Conservation (phyloP, 2,888 invertebrate genomes). For the Mesorhabditis belari region DNA sequence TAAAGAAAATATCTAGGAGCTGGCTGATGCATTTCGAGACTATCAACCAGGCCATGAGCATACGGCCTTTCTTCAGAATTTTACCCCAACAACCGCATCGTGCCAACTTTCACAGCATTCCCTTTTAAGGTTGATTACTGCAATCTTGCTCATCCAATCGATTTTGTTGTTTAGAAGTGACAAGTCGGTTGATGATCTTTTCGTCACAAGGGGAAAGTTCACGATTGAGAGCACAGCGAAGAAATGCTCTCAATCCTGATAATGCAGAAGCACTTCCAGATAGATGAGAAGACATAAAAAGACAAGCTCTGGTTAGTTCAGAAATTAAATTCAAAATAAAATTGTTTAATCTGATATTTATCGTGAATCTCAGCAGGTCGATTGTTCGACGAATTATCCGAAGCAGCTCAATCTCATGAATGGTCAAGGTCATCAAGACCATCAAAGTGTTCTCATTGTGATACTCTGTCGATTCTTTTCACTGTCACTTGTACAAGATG, state of each 20-base stretch:
- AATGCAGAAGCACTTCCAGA: constrained; percentile 44
- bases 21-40: constrained; percentile 55
- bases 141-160: too few species aligned
- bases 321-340: too few species aligned
- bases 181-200: constrained; percentile 29
- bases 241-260: constrained; percentile 48
- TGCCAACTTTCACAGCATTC: constrained; percentile 43
- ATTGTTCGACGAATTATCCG: constrained; percentile 34
- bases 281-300: constrained; percentile 35
- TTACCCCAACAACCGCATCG: constrained; percentile 46
- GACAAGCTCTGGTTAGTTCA: constrained; percentile 30
- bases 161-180: constrained; percentile 21
- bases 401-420: constrained; percentile 52
- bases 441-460: constrained; percentile 59
- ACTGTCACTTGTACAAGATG: constrained; percentile 58
- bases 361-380: constrained; percentile 22
- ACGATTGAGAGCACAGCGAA: constrained; percentile 30
- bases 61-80: constrained; percentile 58
- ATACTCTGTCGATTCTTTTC: constrained; percentile 58
- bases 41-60: constrained; percentile 61
- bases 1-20: constrained; percentile 33
- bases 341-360: too few species aligned
- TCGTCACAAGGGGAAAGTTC: constrained; percentile 29
- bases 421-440: constrained; percentile 58
- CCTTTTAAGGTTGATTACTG: constrained; percentile 19